phyloP scores from a whole-genome alignment of 1,140 invertebrate species.

The Lineus longissimus region DNA sequence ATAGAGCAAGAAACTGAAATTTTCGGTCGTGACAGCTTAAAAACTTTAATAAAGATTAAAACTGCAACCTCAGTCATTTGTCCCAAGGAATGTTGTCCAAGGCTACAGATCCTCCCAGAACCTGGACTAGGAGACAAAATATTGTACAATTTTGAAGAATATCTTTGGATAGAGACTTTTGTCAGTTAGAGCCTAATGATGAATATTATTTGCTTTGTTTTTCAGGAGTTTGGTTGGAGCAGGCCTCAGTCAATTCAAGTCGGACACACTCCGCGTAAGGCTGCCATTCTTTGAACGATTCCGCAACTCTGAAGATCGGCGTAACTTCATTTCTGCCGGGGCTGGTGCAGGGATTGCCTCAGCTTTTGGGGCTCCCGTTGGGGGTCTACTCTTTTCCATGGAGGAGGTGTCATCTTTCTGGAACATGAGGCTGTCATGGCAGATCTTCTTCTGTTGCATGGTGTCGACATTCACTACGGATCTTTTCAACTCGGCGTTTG shows the following conservation, averaged over 20 bases:
- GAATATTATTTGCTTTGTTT: slow-evolving; percentile 12
- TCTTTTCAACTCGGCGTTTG: slow-evolving; percentile 53
- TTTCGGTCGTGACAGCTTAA: neutral
- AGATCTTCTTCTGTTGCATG: slow-evolving; percentile 57
- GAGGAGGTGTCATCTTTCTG: slow-evolving; percentile 73
- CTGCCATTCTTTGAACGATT: slow-evolving; percentile 52
- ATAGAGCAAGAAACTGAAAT: neutral
- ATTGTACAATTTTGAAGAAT: neutral
- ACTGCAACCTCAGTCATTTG: too few relatives aligned
- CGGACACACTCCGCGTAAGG: slow-evolving; percentile 44
- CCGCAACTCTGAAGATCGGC: slow-evolving; percentile 59
- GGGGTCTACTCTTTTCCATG: slow-evolving; percentile 93
- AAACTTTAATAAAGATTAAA: too few relatives aligned
- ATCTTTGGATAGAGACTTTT: too few relatives aligned
- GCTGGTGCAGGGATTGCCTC: slow-evolving; percentile 91
- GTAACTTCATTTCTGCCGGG: slow-evolving; percentile 96
- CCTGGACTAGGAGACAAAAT: neutral
- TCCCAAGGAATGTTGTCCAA: too few relatives aligned
- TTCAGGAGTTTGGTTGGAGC: slow-evolving; percentile 51
- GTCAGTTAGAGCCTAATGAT: too few relatives aligned
- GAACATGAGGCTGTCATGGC: slow-evolving; percentile 54
- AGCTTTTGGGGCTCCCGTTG: slow-evolving; percentile 94
- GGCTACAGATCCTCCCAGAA: too few relatives aligned
- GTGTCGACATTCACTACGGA: slow-evolving; percentile 54
- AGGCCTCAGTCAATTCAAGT: slow-evolving; percentile 52